Evolutionary conservation across 2,113 vertebrate species (phyloP).

Genomic region (Galbula dea): DNA sequence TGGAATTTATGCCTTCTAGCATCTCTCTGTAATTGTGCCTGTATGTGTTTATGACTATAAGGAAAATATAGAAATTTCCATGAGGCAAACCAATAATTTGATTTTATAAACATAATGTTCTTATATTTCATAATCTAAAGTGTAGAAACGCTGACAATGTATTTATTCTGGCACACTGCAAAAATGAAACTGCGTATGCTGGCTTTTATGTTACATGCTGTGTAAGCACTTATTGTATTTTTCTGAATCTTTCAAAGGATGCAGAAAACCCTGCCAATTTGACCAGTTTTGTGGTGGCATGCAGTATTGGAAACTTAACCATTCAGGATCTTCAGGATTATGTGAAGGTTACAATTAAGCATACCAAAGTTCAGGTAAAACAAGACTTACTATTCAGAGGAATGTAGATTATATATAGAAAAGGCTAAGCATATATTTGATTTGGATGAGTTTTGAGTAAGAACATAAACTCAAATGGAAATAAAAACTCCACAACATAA

Average conservation of each 20-base stretch:
- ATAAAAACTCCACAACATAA: background rate
- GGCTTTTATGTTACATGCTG: background rate
- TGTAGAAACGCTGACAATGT: conserved; percentile 65
- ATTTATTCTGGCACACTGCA: conserved; percentile 37
- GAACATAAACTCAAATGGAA: background rate
- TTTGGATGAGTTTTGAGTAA: background rate
- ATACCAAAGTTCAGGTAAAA: conserved; percentile 80
- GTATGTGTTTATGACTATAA: conserved; percentile 41
- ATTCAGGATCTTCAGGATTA: conserved; percentile 82
- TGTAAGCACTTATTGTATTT: conserved; percentile 7
- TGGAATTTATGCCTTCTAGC: background rate
- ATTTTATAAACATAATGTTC: conserved; percentile 65
- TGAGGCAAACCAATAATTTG: conserved; percentile 40
- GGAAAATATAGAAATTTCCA: conserved; percentile 34
- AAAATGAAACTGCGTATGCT: conserved; percentile 36
- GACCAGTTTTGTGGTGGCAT: conserved; percentile 93
- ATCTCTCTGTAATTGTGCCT: background rate
- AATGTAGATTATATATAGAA: background rate
- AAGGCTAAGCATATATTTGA: background rate
- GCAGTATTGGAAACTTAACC: conserved; percentile 88
- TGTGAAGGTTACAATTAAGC: conserved; percentile 85
- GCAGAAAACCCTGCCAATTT: conserved; percentile 65
- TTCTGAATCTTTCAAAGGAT: conserved; percentile 67
- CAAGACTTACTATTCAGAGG: background rate
- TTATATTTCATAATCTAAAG: conserved; percentile 41